Percentiles rank a stretch among this genome's conserved stretches.
These are phyloP conservation scores for Hippocampus kuda DNA, from an alignment of 2,797 vertebrate species.

Conservation along the genomic window DNA sequence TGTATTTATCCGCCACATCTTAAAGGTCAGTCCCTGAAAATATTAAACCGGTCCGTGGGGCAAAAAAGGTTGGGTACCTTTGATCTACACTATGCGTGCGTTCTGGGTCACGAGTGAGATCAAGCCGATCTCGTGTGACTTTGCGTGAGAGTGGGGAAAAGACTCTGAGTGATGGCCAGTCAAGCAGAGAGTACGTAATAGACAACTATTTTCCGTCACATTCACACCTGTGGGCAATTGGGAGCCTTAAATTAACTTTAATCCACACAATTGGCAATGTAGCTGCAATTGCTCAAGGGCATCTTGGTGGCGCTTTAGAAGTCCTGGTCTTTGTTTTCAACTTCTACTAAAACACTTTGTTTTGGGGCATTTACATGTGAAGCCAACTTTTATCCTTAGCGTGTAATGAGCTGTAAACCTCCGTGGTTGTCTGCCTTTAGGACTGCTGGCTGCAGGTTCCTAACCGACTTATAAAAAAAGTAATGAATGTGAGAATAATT, in stretches of 20 bases:
- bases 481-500: slow-evolving; percentile 36
- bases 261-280: neutral
- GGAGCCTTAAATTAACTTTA: neutral
- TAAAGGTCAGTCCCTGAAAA: no score
- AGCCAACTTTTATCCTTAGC: slow-evolving; percentile 8
- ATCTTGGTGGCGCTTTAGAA: neutral
- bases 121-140: neutral
- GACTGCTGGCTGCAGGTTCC: slow-evolving; percentile 14
- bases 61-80: no score
- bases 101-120: no score
- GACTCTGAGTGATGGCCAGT: neutral
- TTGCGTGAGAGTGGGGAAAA: neutral
- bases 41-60: no score
- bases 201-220: neutral
- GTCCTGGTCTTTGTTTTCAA: neutral
- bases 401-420: slow-evolving; percentile 33
- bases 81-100: no score
- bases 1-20: no score
- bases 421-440: slow-evolving; percentile 3
- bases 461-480: slow-evolving; percentile 19
- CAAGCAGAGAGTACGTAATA: no score
- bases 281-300: neutral
- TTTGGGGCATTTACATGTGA: no score
- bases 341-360: neutral
- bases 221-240: neutral